Evolutionary conservation across 2,888 invertebrate genomes (phyloP).

Genomic region (Clusia tigrina): DNA sequence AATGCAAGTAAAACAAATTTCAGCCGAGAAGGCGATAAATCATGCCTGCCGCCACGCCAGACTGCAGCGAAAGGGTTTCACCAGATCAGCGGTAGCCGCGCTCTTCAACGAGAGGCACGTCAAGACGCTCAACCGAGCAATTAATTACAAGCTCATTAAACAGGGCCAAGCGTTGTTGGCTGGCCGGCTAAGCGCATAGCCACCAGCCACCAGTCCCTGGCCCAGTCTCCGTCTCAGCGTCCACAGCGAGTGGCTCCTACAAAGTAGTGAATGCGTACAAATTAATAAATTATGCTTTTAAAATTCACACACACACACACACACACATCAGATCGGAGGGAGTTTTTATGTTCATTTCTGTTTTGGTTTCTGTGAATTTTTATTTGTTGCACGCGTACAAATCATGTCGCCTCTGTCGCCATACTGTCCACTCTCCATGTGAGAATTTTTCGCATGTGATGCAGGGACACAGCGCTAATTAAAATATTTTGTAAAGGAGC

Average conservation of each 20-base stretch:
- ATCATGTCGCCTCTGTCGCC: slow-evolving; percentile 38
- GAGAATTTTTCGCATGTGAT: neutral
- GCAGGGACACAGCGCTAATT: neutral
- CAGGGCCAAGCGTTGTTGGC: slow-evolving; percentile 36
- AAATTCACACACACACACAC: slow-evolving; percentile 31
- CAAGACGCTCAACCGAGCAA: slow-evolving; percentile 55
- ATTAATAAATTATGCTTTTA: slow-evolving; percentile 35
- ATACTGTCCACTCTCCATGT: slow-evolving; percentile 36
- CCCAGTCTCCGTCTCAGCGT: no score
- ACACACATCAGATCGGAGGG: no score
- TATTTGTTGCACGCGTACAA: neutral
- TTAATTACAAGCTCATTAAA: slow-evolving; percentile 62
- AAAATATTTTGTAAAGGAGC: no score
- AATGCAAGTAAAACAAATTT: slow-evolving; percentile 21
- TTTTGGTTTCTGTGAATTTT: neutral
- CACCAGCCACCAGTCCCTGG: no score
- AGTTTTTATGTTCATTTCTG: slow-evolving; percentile 24
- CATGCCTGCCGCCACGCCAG: slow-evolving; percentile 27
- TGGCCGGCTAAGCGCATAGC: no score
- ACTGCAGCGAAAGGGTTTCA: neutral
- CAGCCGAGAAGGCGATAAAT: slow-evolving; percentile 41
- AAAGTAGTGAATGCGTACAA: no score
- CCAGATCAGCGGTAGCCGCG: neutral
- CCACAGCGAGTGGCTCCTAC: no score
- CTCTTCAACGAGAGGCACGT: slow-evolving; percentile 40